Conservation (phyloP, 1,140 invertebrate genomes). For the Neodiprion fabricii region DNA sequence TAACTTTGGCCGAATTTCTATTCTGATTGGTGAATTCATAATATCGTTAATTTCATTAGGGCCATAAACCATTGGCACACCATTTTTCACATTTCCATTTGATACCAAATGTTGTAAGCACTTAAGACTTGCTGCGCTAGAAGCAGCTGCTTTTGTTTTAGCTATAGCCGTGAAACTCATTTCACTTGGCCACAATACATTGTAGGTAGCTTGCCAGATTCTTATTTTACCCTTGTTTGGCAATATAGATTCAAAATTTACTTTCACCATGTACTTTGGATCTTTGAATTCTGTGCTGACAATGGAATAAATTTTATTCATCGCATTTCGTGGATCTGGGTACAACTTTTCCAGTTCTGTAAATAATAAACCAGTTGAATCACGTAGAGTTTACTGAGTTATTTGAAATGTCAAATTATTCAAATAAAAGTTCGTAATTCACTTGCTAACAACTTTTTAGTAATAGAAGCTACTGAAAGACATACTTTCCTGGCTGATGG, state of each 20-base stretch:
- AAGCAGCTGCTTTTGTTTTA: slow-evolving; percentile 35
- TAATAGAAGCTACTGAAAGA: too few relatives aligned
- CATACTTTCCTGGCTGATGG: not conserved
- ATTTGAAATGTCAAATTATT: too few relatives aligned
- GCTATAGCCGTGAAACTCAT: slow-evolving; percentile 32
- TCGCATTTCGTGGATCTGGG: slow-evolving; percentile 20
- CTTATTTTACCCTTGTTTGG: not conserved
- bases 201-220: slow-evolving; percentile 34
- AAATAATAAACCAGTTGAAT: slow-evolving; percentile 14
- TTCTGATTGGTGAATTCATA: not conserved
- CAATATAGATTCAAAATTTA: slow-evolving; percentile 15
- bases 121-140: slow-evolving; percentile 31
- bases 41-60: slow-evolving; percentile 15
- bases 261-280: not conserved
- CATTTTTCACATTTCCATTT: slow-evolving; percentile 30
- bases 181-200: slow-evolving; percentile 46
- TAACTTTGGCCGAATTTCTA: slow-evolving; percentile 33
- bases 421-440: too few relatives aligned
- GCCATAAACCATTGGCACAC: slow-evolving; percentile 34
- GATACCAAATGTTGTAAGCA: slow-evolving; percentile 45
- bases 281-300: slow-evolving; percentile 30
- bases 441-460: too few relatives aligned
- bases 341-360: slow-evolving; percentile 38
- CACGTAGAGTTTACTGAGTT: too few relatives aligned
- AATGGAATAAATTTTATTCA: slow-evolving; percentile 33